Base-by-base conservation (phyloP, 2,113 vertebrate genomes). In the Nannospalax galili region DNA sequence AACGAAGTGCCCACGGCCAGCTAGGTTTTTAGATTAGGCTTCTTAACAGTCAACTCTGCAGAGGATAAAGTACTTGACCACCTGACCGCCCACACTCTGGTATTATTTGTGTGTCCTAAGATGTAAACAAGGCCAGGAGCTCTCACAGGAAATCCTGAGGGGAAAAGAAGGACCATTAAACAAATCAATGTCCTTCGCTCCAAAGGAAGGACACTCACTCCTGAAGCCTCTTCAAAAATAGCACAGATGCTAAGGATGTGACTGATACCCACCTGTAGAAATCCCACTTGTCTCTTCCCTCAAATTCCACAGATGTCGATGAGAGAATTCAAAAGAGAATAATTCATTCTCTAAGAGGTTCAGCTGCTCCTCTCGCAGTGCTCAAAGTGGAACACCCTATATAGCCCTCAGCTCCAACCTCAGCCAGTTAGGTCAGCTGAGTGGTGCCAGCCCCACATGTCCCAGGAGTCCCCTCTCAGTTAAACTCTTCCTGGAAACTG, bases 201-300 rank as follows among this genome's bases (percentile, higher is more conserved):
- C 67, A 87, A 84, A 96, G 96, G 15, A 86, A 97, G 92, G 70
- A 92, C 72, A 56, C 64, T 77, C 84, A 94, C 95, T 96, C 77
- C 78, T 1, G 0, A 90, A 75, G n/a, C 9, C 56, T 1, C 22
- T 69, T 93, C 94, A 77, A 84, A n/a, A 94, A 92, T 10, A 95
- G 3, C 45, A 45, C 17, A 65, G 91, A 89, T 75, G 94, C 37
- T 42, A 35, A 95, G 0, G 0, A 62, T 0, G 0, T 45, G 94
- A 74, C 42, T 92, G 32, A 19, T 42, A 86, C 32, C 84, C 85
- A 78, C 30, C 85, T 48, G 75, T 91, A 82, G 42, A 88, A 75
- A 82, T 72, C 40, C 24, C 20, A 11, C 14, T 16, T 0, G 0
- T 16, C 87, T 84, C 42, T 35, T 91, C 88, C 92, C 82, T 79